Conservation (phyloP, 2,888 invertebrate species). For the Heliconius sara region DNA sequence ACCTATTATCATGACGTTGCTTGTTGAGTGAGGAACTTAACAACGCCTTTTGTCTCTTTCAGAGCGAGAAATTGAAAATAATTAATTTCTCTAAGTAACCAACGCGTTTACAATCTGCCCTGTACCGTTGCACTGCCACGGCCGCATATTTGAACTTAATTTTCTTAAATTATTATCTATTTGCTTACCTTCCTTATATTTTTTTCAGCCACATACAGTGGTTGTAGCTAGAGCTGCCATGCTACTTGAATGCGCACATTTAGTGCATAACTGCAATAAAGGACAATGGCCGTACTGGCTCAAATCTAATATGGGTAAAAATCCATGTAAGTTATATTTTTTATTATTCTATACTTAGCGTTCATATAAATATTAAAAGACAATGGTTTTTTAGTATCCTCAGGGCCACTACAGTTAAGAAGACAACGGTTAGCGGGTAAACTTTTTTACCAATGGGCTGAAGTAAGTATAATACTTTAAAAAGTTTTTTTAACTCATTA, state of each 20-base stretch:
- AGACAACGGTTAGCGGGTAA: conserved; percentile 93
- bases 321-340: conserved; percentile 61
- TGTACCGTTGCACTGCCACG: too few species aligned
- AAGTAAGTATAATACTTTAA: conserved; percentile 82
- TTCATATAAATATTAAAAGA: conserved; percentile 49
- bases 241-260: conserved; percentile 96
- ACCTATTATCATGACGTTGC: too few species aligned
- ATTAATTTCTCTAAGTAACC: too few species aligned
- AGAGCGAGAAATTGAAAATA: too few species aligned
- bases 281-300: conserved; percentile 99
- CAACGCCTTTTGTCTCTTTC: too few species aligned
- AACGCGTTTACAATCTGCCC: too few species aligned
- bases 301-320: conserved; percentile 88
- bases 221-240: conserved; percentile 96
- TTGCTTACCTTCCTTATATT: neutral
- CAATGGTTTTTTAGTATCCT: conserved; percentile 62
- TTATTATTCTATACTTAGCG: neutral
- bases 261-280: conserved; percentile 98
- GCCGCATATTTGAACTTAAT: neutral
- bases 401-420: conserved; percentile 70
- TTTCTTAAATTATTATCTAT: neutral
- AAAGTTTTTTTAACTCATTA: neutral
- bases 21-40: too few species aligned
- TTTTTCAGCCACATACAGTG: conserved; percentile 93
- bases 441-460: conserved; percentile 98